Evolutionary conservation across 1,140 invertebrate genomes (phyloP), one percentile per base, ranked within the genome.

Genomic region (Protaetia brevitarsis): DNA sequence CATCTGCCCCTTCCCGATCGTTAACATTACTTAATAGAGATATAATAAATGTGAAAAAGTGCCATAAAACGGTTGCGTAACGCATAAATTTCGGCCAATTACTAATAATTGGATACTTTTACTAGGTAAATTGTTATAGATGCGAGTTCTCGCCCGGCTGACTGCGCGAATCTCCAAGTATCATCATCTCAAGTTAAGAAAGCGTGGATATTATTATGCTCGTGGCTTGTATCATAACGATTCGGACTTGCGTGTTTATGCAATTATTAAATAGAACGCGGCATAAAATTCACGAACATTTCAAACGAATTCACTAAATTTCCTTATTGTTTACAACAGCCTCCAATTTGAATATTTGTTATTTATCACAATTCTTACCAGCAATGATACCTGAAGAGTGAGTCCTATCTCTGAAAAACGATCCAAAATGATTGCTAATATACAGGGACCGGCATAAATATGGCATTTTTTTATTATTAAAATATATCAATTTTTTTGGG

Each of bases 81-180:
- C 41, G 41, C 41, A 51, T 51, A 51, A 51, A 51, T 51, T 51
- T 51, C 26, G 41, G 41, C 19, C 41, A 51, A 51, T 51, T 51
- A 51, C 26, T 51, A 51, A 51, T 51, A 51, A 51, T 51, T 51
- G 41, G 41, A 51, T 51, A 51, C 41, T 51, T 51, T 51, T 51
- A 51, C 41, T 51, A n/a, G 41, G 41, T 51, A 51, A 51, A 51
- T 51, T 51, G 41, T 51, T 51, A 51, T 51, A 51, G 41, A 51
- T 51, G n/a, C n/a, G 41, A 51, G 41, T 51, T 51, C 19, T 19
- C 41, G 41, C 41, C 19, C 19, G 13, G 41, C 13, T 51, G 41
- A 21, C 41, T 16, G 16, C n/a, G n/a, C 19, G 41, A 19, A 51
- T 51, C 41, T 51, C 11, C 41, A 51, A 26, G 41, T 51, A 51